phyloP scores from a whole-genome alignment of 1,140 invertebrate genomes.

The Bacillus rossius region DNA sequence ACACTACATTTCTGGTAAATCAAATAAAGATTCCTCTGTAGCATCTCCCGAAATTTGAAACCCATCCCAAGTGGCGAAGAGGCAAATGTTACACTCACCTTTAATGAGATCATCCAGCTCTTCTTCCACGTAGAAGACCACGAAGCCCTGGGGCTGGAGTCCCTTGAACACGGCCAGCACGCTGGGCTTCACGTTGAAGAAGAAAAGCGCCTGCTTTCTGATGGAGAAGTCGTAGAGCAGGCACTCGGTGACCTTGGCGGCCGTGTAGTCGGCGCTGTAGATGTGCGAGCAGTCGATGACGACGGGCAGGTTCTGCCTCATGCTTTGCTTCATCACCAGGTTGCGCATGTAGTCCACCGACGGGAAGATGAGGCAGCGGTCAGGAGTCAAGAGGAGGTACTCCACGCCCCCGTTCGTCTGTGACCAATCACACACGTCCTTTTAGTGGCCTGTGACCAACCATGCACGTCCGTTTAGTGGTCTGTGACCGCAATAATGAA shows the following conservation, averaged over 20 bases:
- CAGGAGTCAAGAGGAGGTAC: conserved; percentile 74
- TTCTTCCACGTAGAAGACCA: conserved; percentile 67
- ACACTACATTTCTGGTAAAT: too few relatives aligned
- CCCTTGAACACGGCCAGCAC: conserved; percentile 72
- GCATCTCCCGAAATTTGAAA: too few relatives aligned
- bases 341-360: conserved; percentile 80
- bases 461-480: too few relatives aligned
- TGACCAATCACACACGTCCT: conserved; percentile 20
- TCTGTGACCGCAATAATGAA: too few relatives aligned
- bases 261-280: conserved; percentile 74
- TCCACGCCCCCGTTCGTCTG: conserved; percentile 59
- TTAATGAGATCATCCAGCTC: conserved; percentile 55
- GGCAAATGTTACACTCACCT: too few relatives aligned
- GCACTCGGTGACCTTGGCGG: conserved; percentile 51
- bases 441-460: too few relatives aligned
- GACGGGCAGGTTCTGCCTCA: conserved; percentile 58
- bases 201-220: conserved; percentile 64
- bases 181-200: conserved; percentile 74
- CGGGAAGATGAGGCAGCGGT: conserved; percentile 81
- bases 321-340: conserved; percentile 70
- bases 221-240: conserved; percentile 63
- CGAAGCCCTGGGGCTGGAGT: conserved; percentile 61
- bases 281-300: conserved; percentile 79
- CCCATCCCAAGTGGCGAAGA: too few relatives aligned
- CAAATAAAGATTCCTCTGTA: too few relatives aligned